Base-by-base conservation (phyloP, 2,888 invertebrate genomes). In the Charanyca ferruginea region DNA sequence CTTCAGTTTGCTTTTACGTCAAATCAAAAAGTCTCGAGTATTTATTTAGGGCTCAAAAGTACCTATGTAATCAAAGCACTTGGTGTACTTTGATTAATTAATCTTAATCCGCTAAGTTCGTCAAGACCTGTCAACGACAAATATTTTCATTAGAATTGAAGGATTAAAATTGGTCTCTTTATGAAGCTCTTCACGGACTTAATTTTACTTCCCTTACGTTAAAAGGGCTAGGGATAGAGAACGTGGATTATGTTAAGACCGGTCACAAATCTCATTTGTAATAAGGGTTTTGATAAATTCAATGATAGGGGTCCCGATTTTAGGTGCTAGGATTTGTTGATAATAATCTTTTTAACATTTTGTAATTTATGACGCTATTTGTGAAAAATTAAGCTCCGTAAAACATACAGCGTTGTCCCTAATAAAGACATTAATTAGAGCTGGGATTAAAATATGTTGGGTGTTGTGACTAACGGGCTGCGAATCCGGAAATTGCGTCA, bases 241-340 rank as follows among this genome's bases (percentile, higher is more conserved):
- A 72, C 70, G 51, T 25, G 83, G 81, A 82, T 82, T 81, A 83
- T 28, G 68, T 76, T 25, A 51, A 58, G 67, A 67, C 79, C 74
- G 73, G 74, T 55, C 81, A 74, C 64, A 66, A 83, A 83, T 74
- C 77, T 79, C 81, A 74, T 83, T 83, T 74, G 79, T 82, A 82
- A 81, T 77, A 77, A 83, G 73, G 83, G 63, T 73, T 81, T 81
- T 74, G 77, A 82, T 82, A 74, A 77, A 79, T 81, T 79, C 77
- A 79, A 77, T 78, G 77, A 81, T 82, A 81, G 69, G 72, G 81
- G 60, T 44, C 72, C 65, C 51, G 68, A 74, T 71, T 82, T 53
- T 70, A 58, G 63, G 55, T 57, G 61, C 55, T 63, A 73, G 68
- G 72, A 72, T 78, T 78, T 72, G 69, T 68, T 69, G 42, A 61